Percentiles rank a stretch among this genome's conserved stretches.
These are phyloP conservation scores for Leptodirus hochenwartii DNA, from an alignment of 2,888 invertebrate species.

Conservation along the genomic window DNA sequence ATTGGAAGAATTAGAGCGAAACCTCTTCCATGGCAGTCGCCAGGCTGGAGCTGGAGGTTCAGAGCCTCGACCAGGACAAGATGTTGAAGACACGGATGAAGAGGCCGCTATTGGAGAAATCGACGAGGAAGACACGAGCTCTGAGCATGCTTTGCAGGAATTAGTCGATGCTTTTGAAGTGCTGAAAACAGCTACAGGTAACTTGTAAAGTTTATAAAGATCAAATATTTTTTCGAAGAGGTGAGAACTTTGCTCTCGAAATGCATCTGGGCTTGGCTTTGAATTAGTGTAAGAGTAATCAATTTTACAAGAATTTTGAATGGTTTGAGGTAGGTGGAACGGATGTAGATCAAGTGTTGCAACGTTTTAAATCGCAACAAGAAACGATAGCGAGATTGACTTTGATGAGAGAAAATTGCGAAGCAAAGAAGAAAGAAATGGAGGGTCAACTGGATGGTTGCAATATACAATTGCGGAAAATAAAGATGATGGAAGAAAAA, in stretches of 20 bases:
- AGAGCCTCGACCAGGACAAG: constrained; percentile 12
- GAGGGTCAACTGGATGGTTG: constrained; percentile 48
- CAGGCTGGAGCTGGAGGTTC: constrained; percentile 21
- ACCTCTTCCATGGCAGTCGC: constrained; percentile 46
- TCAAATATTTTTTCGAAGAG: not conserved
- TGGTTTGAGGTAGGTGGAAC: constrained; percentile 38
- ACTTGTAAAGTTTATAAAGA: not conserved
- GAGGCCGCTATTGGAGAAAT: constrained; percentile 12
- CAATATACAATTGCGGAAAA: constrained; percentile 50
- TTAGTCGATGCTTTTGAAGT: constrained; percentile 51
- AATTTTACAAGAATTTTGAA: too few relatives aligned
- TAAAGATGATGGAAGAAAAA: constrained; percentile 62
- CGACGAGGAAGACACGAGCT: constrained; percentile 27
- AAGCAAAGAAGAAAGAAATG: constrained; percentile 51
- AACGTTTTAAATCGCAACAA: constrained; percentile 52
- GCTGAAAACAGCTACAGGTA: constrained; percentile 58
- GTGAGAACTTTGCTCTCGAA: constrained; percentile 5
- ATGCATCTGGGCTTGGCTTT: not conserved
- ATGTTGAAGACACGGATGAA: constrained; percentile 5
- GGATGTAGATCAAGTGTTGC: constrained; percentile 53
- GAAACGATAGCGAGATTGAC: constrained; percentile 52
- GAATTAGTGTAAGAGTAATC: too few relatives aligned
- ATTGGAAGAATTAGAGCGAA: constrained; percentile 56
- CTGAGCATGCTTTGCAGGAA: constrained; percentile 22
- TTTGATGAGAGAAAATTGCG: constrained; percentile 50